A percentile compares a stretch with the other conserved stretches of the same genome.
phyloP scores from a whole-genome alignment of 2,113 vertebrate species.

The Tragelaphus scriptus region DNA sequence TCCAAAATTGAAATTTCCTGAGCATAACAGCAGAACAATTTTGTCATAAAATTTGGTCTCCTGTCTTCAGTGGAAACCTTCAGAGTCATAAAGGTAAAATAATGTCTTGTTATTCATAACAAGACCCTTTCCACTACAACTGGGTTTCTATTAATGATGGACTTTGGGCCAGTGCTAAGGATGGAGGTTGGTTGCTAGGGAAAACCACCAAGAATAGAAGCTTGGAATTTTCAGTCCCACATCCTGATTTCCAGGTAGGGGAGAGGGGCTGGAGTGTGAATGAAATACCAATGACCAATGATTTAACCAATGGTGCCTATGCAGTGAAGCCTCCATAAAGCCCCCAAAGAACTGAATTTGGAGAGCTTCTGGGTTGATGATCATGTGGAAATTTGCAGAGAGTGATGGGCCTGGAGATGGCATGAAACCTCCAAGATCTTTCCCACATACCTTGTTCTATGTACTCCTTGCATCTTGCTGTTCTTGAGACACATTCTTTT shows the following conservation, averaged over 20 bases:
- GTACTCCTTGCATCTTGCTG: not conserved
- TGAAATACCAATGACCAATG: not conserved
- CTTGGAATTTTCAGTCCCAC: not conserved
- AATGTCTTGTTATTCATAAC: not conserved
- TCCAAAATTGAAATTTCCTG: not conserved
- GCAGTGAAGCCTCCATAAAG: not conserved
- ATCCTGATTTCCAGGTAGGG: not conserved
- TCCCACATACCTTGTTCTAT: not conserved
- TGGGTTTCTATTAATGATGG: not conserved
- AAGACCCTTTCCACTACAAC: not conserved
- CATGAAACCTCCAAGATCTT: too few species aligned
- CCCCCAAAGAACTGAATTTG: not conserved
- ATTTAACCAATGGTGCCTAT: not conserved
- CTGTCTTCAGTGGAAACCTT: not conserved
- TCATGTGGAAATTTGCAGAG: not conserved
- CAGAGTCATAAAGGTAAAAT: not conserved
- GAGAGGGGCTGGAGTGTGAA: not conserved
- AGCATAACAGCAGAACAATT: not conserved
- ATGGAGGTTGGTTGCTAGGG: not conserved
- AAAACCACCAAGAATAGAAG: not conserved
- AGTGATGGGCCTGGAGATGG: not conserved
- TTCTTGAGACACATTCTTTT: not conserved
- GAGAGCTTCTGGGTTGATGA: not conserved
- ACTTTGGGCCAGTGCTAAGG: not conserved
- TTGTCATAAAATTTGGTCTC: not conserved